Evolutionary conservation across 2,797 vertebrate species (phyloP), one percentile per base, ranked within the genome.

Genomic region (Pitangus sulphuratus): DNA sequence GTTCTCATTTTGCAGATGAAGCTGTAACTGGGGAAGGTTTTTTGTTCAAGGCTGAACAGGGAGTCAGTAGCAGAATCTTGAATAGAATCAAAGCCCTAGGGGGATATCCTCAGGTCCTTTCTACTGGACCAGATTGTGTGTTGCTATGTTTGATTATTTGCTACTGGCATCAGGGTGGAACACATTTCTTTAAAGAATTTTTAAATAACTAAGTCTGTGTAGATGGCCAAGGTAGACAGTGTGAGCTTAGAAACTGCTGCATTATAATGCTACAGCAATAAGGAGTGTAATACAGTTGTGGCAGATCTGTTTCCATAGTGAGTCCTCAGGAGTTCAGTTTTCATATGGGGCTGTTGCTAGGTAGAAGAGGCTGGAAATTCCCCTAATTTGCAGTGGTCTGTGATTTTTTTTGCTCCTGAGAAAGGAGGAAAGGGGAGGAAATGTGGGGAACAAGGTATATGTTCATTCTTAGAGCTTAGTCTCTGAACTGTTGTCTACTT

Each of bases 221-320:
- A 69, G 60, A 13, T 68, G 50, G 39, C 69, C 21, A 33, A 1
- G 51, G 39, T 11, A 53, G 58, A 37, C 8, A 18, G 44, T 30
- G 50, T 60, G 47, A 78, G 22, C 35, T 86, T 78, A 60, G 44
- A 68, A 88, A 88, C 30, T 28, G 60, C 60, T 91, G 33, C 10
- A 18, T 86, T 90, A 88, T 33, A 78, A 35, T 47, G 31, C 8
- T 53, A 3, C 35, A 84, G 83, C 54, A 65, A 2, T 53, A 30
- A 72, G n/a, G 54, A 69, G 42, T 5, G 6, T 86, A 51, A 61
- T 35, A 37, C 53, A 79, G 51, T 24, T 78, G 62, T 76, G 58
- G 31, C 86, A 88, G 77, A 72, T 90, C 87, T 58, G 79, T 95
- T 96, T 82, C 90, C 74, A 72, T 88, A 93, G 91, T 42, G 87